These are phyloP conservation scores for Natator depressus DNA, from an alignment of 2,113 vertebrate genomes.

Conservation along the genomic window DNA sequence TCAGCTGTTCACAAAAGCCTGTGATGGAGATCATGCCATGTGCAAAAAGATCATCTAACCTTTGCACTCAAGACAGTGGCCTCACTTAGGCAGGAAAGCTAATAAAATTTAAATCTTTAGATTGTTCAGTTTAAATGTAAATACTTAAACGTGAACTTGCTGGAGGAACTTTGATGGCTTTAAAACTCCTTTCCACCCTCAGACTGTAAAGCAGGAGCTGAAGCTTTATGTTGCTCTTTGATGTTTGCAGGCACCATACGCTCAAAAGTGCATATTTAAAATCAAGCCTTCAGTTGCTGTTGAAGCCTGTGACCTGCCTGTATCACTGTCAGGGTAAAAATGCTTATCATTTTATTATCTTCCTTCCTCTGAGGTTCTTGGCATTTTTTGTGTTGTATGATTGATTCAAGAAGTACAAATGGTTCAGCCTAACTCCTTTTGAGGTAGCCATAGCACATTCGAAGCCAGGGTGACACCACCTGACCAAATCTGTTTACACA, in stretches of 20 bases:
- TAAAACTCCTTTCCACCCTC: not conserved
- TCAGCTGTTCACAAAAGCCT: not conserved
- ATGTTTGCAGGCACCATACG: not conserved
- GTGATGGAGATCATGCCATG: rapidly evolving
- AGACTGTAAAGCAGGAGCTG: not conserved
- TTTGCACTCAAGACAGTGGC: not conserved
- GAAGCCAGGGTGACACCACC: conserved; percentile 82
- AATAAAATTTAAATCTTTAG: conserved; percentile 25
- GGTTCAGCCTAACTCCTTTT: conserved; percentile 79
- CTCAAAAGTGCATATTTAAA: not conserved
- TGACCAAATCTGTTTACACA: conserved; percentile 79
- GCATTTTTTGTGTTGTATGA: conserved; percentile 73
- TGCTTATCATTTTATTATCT: conserved; percentile 46
- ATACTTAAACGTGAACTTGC: not conserved
- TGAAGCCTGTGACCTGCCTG: not conserved
- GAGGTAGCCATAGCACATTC: conserved; percentile 81
- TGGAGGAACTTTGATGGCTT: not conserved
- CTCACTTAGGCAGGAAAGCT: not conserved
- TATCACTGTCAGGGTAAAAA: conserved; percentile 44
- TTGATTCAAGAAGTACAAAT: conserved; percentile 84
- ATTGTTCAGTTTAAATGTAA: not conserved
- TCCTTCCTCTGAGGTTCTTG: conserved; percentile 70
- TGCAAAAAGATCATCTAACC: not conserved
- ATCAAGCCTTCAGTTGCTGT: not conserved
- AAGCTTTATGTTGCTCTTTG: not conserved